Evolutionary conservation across 2,797 vertebrate species (phyloP).

Genomic region (Channallabes apus): DNA sequence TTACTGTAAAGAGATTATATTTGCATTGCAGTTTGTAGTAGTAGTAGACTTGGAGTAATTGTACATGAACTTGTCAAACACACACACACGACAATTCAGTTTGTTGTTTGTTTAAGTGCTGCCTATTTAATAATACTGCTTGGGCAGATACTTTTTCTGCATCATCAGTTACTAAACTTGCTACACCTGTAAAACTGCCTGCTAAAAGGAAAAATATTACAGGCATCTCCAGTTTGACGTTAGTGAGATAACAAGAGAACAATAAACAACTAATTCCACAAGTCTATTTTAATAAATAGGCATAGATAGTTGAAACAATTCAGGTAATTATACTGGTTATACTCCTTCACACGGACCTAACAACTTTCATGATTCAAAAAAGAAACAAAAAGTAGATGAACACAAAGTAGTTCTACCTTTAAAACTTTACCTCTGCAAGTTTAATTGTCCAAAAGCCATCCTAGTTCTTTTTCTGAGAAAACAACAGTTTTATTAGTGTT

Average conservation of each 20-base stretch:
- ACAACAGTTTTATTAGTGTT: not conserved
- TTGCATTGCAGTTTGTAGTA: not conserved
- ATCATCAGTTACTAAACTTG: slow-evolving; percentile 36
- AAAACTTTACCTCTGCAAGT: not conserved
- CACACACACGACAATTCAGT: not conserved
- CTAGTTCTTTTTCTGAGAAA: not conserved
- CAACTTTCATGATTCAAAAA: not conserved
- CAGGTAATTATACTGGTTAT: not conserved
- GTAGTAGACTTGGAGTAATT: not conserved
- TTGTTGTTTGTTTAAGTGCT: slow-evolving; percentile 4
- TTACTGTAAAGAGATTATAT: not conserved
- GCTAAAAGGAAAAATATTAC: slow-evolving; percentile 11
- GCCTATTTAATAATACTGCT: not conserved
- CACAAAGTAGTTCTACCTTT: not conserved
- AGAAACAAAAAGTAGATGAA: not conserved
- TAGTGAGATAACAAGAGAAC: not conserved
- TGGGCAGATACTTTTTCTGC: not conserved
- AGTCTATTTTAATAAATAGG: not conserved
- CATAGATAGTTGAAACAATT: not conserved
- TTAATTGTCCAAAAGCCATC: too few species aligned
- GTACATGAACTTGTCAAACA: too few species aligned
- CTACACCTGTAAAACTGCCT: slow-evolving; percentile 38
- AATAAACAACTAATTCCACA: not conserved
- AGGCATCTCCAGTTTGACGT: slow-evolving; percentile 30
- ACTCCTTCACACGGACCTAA: not conserved